Conservation (phyloP, 2,113 vertebrate species). For the Pholis gunnellus region DNA sequence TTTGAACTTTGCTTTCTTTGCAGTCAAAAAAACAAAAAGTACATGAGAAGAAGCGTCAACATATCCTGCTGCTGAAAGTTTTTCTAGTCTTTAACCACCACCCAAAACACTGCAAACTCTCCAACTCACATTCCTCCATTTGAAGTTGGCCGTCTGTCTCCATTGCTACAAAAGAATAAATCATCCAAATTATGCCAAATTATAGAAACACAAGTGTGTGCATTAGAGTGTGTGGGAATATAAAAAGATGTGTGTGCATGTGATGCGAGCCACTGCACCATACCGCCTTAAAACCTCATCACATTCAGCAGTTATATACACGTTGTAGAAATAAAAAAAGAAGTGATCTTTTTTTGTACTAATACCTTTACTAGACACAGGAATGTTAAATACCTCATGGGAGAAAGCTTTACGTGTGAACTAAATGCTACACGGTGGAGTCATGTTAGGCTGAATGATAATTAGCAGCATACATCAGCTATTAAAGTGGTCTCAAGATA, state of each 20-base stretch:
- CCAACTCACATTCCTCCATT: constrained; percentile 87
- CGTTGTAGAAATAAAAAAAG: not conserved
- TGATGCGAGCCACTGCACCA: not conserved
- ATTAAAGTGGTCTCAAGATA: not conserved
- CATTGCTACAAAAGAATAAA: constrained; percentile 84
- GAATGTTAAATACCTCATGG: not conserved
- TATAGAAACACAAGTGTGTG: constrained; percentile 58
- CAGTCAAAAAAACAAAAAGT: not conserved
- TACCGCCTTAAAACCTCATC: not conserved
- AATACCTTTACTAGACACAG: not conserved
- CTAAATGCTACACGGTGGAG: not conserved
- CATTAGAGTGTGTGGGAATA: constrained; percentile 8
- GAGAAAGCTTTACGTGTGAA: not conserved
- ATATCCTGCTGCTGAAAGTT: constrained; percentile 40
- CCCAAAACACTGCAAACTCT: constrained; percentile 73
- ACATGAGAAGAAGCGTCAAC: constrained; percentile 32
- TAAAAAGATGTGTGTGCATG: not conserved
- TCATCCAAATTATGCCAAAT: constrained; percentile 77
- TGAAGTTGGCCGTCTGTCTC: constrained; percentile 77
- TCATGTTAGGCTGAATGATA: constrained; percentile 11
- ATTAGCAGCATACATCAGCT: constrained; percentile 1
- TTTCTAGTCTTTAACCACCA: constrained; percentile 66
- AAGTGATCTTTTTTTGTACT: not conserved
- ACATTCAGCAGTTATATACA: not conserved
- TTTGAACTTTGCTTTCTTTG: not conserved